Base-by-base conservation (phyloP, 2,888 invertebrate species). In the Perizoma flavofasciatum region DNA sequence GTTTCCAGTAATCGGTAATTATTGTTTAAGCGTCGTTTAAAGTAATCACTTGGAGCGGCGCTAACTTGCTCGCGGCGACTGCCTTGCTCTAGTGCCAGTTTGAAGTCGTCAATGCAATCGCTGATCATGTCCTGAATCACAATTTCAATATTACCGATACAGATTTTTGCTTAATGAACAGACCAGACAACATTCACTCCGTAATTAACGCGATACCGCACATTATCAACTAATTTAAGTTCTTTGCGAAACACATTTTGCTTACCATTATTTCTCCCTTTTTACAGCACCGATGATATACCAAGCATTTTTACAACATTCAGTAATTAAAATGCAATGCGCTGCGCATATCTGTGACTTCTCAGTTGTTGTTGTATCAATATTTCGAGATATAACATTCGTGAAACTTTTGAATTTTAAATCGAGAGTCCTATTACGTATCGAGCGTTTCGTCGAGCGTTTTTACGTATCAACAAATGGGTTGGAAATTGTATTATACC, bases 1-100 rank as follows among this genome's bases (percentile, higher is more conserved):
- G 81, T 82, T 83, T 80, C 76, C 72, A 74, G 81, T 83, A 81
- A 85, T 84, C 84, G 80, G 78, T 85, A 88, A 89, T 89, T 89
- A 88, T 88, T 88, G 88, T 88, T 86, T 79, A 84, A 85, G 82
- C 81, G 82, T 78, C 84, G 82, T 84, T 88, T 86, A 85, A 86
- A 82, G 82, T 88, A 89, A 89, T 88, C 83, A 78, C 74, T 72
- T 69, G 70, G 74, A 81, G 75, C 76, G 79, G 79, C 76, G 73
- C 73, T 77, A 71, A 71, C 73, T 67, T 70, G 70, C 68, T 69
- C 56, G 62, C 61, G 68, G 71, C 54, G 58, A 55, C 63, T 37
- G 50, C 46, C 50, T 57, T 60, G 57, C 55, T 70, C 65, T 54
- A 72, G 67, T 75, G 74, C 76, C 77, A 77, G 72, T 73, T 77